Percentiles rank a stretch among this genome's conserved stretches.
Conservation (phyloP, 2,113 vertebrate species). For the Pseudorasbora parva region DNA sequence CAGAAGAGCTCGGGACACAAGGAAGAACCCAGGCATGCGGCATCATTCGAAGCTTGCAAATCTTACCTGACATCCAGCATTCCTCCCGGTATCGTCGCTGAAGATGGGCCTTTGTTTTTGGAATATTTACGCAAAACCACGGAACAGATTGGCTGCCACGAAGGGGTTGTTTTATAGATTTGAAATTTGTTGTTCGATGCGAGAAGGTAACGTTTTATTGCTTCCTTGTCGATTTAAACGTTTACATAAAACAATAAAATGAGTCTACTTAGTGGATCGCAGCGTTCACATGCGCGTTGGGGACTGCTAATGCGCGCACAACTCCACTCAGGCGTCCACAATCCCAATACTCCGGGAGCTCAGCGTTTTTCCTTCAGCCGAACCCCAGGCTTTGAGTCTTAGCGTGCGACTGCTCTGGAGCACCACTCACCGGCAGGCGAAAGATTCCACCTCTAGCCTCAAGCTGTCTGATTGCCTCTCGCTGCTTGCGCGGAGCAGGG, state of each 20-base stretch:
- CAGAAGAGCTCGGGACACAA: constrained; percentile 64
- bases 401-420: constrained; percentile 48
- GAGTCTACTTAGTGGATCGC: constrained; percentile 4
- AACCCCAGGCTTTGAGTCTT: constrained; percentile 45
- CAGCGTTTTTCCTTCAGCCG: constrained; percentile 44
- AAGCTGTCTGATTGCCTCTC: constrained; percentile 47
- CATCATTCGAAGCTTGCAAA: constrained; percentile 60
- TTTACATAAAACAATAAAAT: constrained; percentile 1
- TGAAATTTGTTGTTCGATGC: not conserved
- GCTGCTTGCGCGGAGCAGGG: constrained; percentile 52
- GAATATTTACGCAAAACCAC: constrained; percentile 51
- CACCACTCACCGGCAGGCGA: constrained; percentile 57
- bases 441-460: constrained; percentile 59
- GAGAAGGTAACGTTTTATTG: constrained; percentile 11
- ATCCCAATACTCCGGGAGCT: constrained; percentile 10
- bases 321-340: not conserved
- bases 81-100: constrained; percentile 54
- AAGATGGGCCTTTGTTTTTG: constrained; percentile 47
- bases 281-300: not conserved
- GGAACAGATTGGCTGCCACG: constrained; percentile 41
- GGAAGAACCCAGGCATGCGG: constrained; percentile 63
- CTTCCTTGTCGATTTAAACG: constrained; percentile 2
- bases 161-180: constrained; percentile 28
- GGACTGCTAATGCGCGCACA: constrained; percentile 3
- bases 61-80: constrained; percentile 79